Evolutionary conservation across 2,797 vertebrate species (phyloP).

Genomic region (Podarcis siculus): DNA sequence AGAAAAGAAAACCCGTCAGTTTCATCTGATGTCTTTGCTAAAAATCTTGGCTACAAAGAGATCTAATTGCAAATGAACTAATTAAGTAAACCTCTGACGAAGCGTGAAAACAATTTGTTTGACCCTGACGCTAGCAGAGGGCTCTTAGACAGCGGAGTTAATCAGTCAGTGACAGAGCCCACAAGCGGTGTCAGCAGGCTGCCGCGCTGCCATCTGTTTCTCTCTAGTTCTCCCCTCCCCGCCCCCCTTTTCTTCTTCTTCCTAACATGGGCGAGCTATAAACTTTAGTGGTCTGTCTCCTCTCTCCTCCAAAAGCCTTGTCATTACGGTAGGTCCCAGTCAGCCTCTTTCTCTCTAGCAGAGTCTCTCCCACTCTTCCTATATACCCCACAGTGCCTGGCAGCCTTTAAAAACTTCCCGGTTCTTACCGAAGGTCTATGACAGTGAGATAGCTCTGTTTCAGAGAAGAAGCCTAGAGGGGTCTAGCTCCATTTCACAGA

Average conservation of each 20-base stretch:
- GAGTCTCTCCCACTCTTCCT: neutral
- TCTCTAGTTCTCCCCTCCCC: conserved; percentile 32
- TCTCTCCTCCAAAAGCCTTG: neutral
- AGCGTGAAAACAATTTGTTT: conserved; percentile 93
- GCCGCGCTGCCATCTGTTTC: conserved; percentile 63
- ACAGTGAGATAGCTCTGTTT: neutral
- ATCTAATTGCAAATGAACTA: conserved; percentile 89
- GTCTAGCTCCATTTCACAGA: neutral
- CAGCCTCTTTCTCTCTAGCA: neutral
- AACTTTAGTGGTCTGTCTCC: conserved; percentile 44
- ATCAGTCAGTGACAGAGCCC: conserved; percentile 84
- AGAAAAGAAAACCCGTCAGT: conserved; percentile 68
- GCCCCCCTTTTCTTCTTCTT: neutral
- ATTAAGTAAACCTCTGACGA: conserved; percentile 90
- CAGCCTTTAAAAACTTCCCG: neutral
- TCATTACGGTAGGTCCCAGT: conserved; percentile 3
- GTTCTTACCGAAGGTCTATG: neutral
- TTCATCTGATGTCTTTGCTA: conserved; percentile 88
- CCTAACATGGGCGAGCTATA: conserved; percentile 25
- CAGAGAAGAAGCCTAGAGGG: neutral
- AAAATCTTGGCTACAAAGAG: conserved; percentile 85
- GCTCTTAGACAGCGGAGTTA: conserved; percentile 81
- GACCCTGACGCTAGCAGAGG: conserved; percentile 84
- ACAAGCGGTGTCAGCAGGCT: conserved; percentile 74
- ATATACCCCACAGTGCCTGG: neutral